Percentiles rank a stretch among this genome's conserved stretches.
Conservation (phyloP, 1,140 invertebrate genomes). For the Bradynema listronoti region DNA sequence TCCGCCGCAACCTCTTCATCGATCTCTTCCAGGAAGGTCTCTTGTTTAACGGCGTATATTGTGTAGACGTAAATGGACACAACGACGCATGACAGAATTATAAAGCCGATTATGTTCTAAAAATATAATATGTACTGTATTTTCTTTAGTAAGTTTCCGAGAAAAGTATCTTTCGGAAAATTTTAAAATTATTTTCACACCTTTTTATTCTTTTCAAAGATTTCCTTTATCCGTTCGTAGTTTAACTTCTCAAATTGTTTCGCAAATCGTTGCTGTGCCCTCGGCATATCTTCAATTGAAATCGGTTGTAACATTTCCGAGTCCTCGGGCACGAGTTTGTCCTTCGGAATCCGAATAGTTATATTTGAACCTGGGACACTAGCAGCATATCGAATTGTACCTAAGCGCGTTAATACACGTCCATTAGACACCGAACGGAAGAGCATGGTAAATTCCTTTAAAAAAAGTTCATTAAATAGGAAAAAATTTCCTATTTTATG, state of each 20-base stretch:
- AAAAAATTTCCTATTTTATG: no score
- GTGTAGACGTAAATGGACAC: conserved; percentile 53
- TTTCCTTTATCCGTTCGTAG: conserved; percentile 48
- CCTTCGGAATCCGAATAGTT: background rate
- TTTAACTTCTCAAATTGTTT: conserved; percentile 55
- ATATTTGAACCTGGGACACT: no score
- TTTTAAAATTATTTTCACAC: conserved; percentile 2
- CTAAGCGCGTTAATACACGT: no score
- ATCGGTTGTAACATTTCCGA: conserved; percentile 51
- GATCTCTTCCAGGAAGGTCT: conserved; percentile 57
- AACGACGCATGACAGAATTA: conserved; percentile 23
- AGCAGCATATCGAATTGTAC: no score
- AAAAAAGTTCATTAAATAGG: no score
- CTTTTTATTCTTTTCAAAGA: conserved; percentile 54
- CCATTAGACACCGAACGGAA: no score
- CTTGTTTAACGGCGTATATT: conserved; percentile 50
- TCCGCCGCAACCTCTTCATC: conserved; percentile 54
- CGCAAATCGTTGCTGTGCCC: conserved; percentile 54
- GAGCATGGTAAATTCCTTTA: no score
- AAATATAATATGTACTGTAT: conserved; percentile 12
- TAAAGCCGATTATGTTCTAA: conserved; percentile 34
- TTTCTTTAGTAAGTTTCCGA: conserved; percentile 2
- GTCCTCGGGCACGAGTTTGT: conserved; percentile 30
- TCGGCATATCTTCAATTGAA: conserved; percentile 51
- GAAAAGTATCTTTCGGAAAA: no score